These are phyloP conservation scores for Anarrhichthys ocellatus DNA, from an alignment of 2,113 vertebrate genomes.

Conservation along the genomic window DNA sequence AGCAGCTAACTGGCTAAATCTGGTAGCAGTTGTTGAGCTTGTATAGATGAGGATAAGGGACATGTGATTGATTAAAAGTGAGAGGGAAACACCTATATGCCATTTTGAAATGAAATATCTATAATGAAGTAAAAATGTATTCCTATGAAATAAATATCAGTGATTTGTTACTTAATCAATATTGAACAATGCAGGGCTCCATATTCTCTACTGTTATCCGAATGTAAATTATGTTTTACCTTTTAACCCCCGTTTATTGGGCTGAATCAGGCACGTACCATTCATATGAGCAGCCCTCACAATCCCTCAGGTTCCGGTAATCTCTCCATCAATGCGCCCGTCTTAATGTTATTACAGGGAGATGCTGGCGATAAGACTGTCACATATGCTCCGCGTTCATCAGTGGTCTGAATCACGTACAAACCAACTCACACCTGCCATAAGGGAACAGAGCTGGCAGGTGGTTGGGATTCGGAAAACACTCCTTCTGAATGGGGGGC, in stretches of 20 bases:
- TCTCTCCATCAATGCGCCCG: slow-evolving; percentile 63
- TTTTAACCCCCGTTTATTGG: not conserved
- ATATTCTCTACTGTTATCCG: not conserved
- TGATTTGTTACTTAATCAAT: not conserved
- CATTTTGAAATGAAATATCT: not conserved
- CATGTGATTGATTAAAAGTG: not conserved
- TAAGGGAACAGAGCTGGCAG: slow-evolving; percentile 65
- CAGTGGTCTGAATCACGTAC: slow-evolving; percentile 63
- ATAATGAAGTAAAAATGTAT: not conserved
- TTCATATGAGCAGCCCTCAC: slow-evolving; percentile 9
- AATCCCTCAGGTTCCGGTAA: slow-evolving; percentile 50
- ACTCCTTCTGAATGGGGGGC: slow-evolving; percentile 56
- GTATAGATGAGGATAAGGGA: not conserved
- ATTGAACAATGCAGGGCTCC: not conserved
- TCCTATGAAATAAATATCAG: not conserved
- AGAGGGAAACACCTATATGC: not conserved
- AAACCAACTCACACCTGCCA: slow-evolving; percentile 72
- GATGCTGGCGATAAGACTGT: slow-evolving; percentile 68
- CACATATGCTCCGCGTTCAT: slow-evolving; percentile 69
- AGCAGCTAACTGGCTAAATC: not conserved
- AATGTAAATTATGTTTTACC: not conserved
- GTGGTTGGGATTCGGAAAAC: slow-evolving; percentile 71
- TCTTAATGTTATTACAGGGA: slow-evolving; percentile 59
- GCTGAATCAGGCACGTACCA: not conserved
- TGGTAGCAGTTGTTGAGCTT: not conserved